These are phyloP conservation scores for Heliocidaris tuberculata DNA, from an alignment of 35 echinoderm and acorn worm genomes.

Conservation along the genomic window DNA sequence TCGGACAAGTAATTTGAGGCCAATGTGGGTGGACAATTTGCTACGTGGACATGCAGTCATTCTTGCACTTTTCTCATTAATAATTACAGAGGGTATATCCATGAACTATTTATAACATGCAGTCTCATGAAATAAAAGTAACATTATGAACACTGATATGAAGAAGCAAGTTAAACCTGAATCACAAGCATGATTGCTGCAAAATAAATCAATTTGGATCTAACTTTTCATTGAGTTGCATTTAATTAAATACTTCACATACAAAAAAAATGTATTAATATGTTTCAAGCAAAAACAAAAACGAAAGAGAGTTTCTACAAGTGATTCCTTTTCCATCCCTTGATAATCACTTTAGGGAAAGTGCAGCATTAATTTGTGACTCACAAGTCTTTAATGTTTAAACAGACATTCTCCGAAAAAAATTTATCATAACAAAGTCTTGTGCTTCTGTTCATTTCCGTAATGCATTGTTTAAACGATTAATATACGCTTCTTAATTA, in stretches of 20 bases:
- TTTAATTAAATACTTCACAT: too few relatives aligned
- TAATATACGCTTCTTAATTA: too few relatives aligned
- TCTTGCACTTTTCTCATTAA: not conserved
- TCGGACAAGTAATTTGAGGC: conserved; percentile 9
- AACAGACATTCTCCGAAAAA: not conserved
- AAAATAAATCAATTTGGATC: not conserved
- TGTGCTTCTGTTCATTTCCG: too few relatives aligned
- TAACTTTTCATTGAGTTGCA: too few relatives aligned
- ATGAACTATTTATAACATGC: not conserved
- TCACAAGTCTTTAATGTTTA: not conserved
- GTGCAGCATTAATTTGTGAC: not conserved
- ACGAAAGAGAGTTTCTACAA: not conserved
- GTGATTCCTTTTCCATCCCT: not conserved
- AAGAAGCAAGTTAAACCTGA: too few relatives aligned
- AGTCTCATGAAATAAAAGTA: too few relatives aligned
- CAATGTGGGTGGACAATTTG: not conserved
- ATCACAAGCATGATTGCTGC: not conserved
- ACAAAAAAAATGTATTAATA: too few relatives aligned
- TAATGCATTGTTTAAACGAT: too few relatives aligned
- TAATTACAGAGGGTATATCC: not conserved
- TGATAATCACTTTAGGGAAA: not conserved
- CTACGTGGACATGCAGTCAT: not conserved
- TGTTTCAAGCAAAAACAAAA: not conserved
- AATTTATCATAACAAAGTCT: too few relatives aligned
- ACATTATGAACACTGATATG: too few relatives aligned